These are phyloP conservation scores for Ophthalmolycus amberensis DNA, from an alignment of 2,113 vertebrate genomes.

Conservation along the genomic window DNA sequence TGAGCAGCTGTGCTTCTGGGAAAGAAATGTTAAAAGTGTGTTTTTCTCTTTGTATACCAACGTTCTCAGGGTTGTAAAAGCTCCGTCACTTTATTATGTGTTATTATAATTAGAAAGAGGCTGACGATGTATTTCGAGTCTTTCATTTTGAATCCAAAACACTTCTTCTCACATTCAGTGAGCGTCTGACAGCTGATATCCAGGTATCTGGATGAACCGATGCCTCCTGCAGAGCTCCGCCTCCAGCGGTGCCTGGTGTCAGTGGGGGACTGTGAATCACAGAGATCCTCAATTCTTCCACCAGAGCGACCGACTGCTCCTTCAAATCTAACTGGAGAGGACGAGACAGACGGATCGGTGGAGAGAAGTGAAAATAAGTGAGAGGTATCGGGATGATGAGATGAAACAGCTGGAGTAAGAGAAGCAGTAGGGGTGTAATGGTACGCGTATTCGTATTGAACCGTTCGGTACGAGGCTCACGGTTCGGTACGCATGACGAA, in stretches of 20 bases:
- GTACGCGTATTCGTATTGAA: too few relatives aligned
- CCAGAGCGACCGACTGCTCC: neutral
- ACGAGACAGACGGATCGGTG: neutral
- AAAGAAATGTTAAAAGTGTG: neutral
- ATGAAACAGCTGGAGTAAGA: conserved; percentile 25
- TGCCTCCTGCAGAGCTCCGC: neutral
- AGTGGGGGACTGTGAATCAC: neutral
- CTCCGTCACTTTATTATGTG: too few relatives aligned
- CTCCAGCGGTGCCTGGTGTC: neutral
- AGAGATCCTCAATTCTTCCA: neutral
- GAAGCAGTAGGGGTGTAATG: too few relatives aligned
- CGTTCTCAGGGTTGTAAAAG: too few relatives aligned
- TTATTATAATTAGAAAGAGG: too few relatives aligned
- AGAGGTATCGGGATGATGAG: neutral
- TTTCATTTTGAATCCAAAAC: too few relatives aligned
- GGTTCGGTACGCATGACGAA: too few relatives aligned
- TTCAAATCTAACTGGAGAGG: neutral
- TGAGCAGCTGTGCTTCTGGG: neutral
- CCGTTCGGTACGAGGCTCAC: too few relatives aligned
- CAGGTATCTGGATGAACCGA: neutral
- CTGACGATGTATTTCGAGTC: too few relatives aligned
- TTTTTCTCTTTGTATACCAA: too few relatives aligned
- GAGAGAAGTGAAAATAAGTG: neutral
- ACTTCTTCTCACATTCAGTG: too few relatives aligned
- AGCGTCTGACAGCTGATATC: too few relatives aligned